phyloP scores from a whole-genome alignment of 1,140 invertebrate species.

The Coelopa frigida region DNA sequence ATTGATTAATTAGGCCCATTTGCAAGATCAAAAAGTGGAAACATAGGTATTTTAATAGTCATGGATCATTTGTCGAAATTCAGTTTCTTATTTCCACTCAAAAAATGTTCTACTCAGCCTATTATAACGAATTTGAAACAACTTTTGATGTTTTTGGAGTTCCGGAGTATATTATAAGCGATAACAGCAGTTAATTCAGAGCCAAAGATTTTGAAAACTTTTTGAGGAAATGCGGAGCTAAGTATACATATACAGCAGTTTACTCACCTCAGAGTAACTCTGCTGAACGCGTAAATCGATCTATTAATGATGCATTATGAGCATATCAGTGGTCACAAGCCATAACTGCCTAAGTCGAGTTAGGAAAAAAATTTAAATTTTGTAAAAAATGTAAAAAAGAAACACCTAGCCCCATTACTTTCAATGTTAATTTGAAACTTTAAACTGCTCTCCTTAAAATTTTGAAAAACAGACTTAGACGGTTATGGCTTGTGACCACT shows the following conservation, averaged over 20 bases:
- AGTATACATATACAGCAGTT: neutral
- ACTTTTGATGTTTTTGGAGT: constrained; percentile 2
- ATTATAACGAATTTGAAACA: neutral
- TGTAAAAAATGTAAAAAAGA: no score
- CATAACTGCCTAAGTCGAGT: no score
- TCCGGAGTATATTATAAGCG: neutral
- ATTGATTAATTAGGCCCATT: constrained; percentile 1
- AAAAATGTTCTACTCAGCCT: neutral
- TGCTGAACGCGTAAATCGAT: constrained; percentile 6
- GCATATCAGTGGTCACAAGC: neutral
- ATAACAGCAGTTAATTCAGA: constrained; percentile 7
- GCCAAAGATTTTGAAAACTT: neutral
- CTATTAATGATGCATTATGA: constrained; percentile 4
- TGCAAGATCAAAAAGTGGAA: neutral
- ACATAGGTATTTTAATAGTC: constrained; percentile 2
- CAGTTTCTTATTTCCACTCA: neutral
- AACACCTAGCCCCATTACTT: no score
- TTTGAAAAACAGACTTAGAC: no score
- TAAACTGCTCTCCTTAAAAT: no score
- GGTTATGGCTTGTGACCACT: no score
- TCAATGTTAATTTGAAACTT: no score
- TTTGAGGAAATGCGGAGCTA: neutral
- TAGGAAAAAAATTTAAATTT: no score
- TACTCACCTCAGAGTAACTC: constrained; percentile 8
- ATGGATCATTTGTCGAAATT: constrained; percentile 9